Evolutionary conservation across 2,888 invertebrate species (phyloP), one percentile per base, ranked within the genome.

Genomic region (Dioctria rufipes): DNA sequence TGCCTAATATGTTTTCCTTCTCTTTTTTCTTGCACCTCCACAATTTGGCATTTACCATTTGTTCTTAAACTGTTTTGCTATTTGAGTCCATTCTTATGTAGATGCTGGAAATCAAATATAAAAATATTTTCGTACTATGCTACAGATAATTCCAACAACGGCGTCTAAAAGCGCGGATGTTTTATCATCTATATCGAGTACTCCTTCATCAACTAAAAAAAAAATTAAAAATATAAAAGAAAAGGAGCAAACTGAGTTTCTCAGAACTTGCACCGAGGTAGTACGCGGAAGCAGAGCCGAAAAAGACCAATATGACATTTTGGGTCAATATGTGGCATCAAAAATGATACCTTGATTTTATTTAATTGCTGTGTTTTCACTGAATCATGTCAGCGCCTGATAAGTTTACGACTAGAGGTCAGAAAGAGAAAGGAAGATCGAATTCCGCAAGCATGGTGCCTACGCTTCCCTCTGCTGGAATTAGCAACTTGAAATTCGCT

Each of bases 31-130:
- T n/a, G n/a, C n/a, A n/a, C n/a, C n/a, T n/a, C n/a, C 40, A 61
- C 61, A 61, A 25, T 61, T 61, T 61, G 61, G 61, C 61, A 61
- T 61, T 61, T 61, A n/a, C n/a, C n/a, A n/a, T n/a, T n/a, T n/a
- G n/a, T n/a, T n/a, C n/a, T n/a, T n/a, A n/a, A n/a, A n/a, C 61
- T 61, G 61, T 13, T 61, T 61, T 61, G 13, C 61, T 25, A 25
- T 61, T 61, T 61, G 13, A 61, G 9, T 61, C 13, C 61, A 61
- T 61, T 61, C 61, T 3, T 13, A 3, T 61, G 6, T 25, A 61
- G 61, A 61, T 4, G 61, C 61, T 13, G 61, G 61, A 25, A 61
- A 61, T 25, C 13, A 25, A 61, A 61, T 13, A 61, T 13, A n/a
- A n/a, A n/a, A n/a, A n/a, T n/a, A n/a, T n/a, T n/a, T n/a, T n/a